Base-by-base conservation (phyloP, 30 jellyfish, hydroid and myxozoan genomes). In the Aurelia sp. region DNA sequence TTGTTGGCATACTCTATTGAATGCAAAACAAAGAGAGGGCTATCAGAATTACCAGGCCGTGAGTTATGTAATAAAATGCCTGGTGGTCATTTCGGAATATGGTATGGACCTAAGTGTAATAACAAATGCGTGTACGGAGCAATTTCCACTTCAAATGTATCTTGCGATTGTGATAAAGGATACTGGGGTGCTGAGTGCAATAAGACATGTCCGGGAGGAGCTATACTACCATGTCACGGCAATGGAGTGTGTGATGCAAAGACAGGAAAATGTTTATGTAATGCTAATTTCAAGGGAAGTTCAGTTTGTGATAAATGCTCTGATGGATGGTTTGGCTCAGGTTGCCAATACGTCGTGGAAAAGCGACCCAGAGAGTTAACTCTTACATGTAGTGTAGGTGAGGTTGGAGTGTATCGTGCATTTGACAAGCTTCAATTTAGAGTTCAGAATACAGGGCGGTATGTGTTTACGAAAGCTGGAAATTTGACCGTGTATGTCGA, bases 121-220 rank as follows among this genome's bases (percentile, higher is more conserved):
- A 51, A 48, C 13, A 74, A 33, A 22, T 86, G 96, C 35, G 75
- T 86, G 59, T 75, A 21, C 41, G 96, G 96, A 21, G 52, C 72
- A 21, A 65, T 86, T 4, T 33, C 72, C 4, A 50, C 17, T 8
- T 50, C 44, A 58, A 67, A 75, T 51, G 53, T 17, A 3, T 22
- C 79, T 15, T 86, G 96, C 86, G 35, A 7, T 2, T 86, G 96
- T 68, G 86, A 75, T 63, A 35, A 40, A 51, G 96, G 96, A 2
- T 86, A 74, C 19, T 86, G 96, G 96, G 96, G 90, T 3, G 27
- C 19, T 10, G 81, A 65, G 3, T 86, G 96, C 40, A 69, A 40
- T 62, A 27, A 67, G 38, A 18, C 40, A n/a, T 86, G 96, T 38
- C 96, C 80, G 5, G 96, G 96, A 3, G 90, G 96, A 8, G 80